Evolutionary conservation across 1,140 invertebrate species (phyloP).

Genomic region (Leptestheria dahalacensis): DNA sequence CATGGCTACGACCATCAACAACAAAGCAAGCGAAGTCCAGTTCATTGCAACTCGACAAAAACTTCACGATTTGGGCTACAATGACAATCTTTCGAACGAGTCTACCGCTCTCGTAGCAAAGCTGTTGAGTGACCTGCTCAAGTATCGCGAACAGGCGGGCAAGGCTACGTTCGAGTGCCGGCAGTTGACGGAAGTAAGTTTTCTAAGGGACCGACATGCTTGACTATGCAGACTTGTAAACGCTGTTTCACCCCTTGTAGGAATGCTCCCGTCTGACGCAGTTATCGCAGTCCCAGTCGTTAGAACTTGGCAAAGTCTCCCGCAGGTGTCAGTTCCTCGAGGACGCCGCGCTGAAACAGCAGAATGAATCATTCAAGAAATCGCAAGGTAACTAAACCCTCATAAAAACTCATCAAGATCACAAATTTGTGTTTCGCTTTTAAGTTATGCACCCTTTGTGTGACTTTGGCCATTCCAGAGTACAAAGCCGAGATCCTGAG

Average conservation of each 20-base stretch:
- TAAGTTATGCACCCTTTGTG: background rate
- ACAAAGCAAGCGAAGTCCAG: background rate
- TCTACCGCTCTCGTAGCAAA: constrained; percentile 7
- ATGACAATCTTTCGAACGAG: constrained; percentile 10
- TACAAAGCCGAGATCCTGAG: background rate
- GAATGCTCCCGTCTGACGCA: background rate
- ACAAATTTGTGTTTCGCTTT: background rate
- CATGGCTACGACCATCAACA: background rate
- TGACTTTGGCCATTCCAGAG: background rate
- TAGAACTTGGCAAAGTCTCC: background rate
- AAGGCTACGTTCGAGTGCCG: background rate
- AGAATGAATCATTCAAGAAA: background rate
- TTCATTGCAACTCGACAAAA: constrained; percentile 5
- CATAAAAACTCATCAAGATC: background rate
- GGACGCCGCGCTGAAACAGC: background rate
- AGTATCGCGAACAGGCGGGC: background rate
- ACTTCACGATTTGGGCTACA: constrained; percentile 10
- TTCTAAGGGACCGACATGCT: no score
- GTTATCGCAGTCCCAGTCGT: background rate
- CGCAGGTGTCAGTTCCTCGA: background rate
- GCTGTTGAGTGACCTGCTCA: constrained; percentile 3
- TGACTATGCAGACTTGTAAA: no score
- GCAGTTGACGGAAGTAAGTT: background rate
- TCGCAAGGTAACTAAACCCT: background rate
- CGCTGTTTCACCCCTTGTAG: background rate